phyloP scores from a whole-genome alignment of 1,140 invertebrate genomes.

The Teleopsis dalmanni region DNA sequence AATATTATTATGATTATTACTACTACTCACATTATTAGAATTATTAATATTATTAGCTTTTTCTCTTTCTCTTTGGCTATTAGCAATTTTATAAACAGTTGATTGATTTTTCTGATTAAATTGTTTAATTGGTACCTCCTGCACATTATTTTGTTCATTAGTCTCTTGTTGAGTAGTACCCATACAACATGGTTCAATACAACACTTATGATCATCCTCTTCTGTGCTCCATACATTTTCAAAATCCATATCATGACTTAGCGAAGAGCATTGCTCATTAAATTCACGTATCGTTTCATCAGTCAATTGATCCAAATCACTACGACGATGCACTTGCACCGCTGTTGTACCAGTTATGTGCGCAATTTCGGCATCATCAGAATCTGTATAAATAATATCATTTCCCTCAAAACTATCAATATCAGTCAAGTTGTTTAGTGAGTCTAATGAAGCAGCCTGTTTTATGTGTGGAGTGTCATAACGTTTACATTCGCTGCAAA shows the following conservation, averaged over 20 bases:
- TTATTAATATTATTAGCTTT: neutral
- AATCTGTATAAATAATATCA: constrained; percentile 35
- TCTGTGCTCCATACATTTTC: constrained; percentile 40
- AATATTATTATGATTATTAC: neutral
- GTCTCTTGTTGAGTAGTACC: too few relatives aligned
- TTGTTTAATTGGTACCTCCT: too few relatives aligned
- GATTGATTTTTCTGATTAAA: too few relatives aligned
- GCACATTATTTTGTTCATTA: too few relatives aligned
- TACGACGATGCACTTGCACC: constrained; percentile 38
- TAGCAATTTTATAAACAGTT: too few relatives aligned
- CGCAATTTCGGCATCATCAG: constrained; percentile 41
- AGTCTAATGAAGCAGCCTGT: constrained; percentile 52
- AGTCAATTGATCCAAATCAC: constrained; percentile 40
- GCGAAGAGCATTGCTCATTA: constrained; percentile 31
- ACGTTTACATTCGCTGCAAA: neutral
- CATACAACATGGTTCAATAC: too few relatives aligned
- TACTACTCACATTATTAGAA: neutral
- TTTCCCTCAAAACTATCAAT: constrained; percentile 18
- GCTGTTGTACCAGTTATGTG: constrained; percentile 40
- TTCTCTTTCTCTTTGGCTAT: neutral
- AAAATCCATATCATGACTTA: constrained; percentile 19
- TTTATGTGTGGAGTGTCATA: neutral
- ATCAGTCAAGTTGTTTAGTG: constrained; percentile 57
- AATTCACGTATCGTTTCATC: constrained; percentile 36
- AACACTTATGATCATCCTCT: constrained; percentile 27